Conservation (phyloP, 1,140 invertebrate species). For the Leptonema lineaticorne region DNA sequence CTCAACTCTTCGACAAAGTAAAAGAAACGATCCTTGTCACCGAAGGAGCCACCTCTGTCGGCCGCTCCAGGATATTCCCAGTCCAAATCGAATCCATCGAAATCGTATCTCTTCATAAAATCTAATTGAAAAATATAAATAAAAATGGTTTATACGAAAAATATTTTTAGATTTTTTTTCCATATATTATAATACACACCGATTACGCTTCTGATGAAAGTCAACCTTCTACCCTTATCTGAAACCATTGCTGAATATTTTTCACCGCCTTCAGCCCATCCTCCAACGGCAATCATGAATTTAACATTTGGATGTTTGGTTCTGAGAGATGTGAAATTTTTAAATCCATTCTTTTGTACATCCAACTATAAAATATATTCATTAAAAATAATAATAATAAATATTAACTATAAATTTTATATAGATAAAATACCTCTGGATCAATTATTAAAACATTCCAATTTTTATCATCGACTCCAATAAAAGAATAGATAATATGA, state of each 20-base stretch:
- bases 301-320: conserved; percentile 73
- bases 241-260: conserved; percentile 82
- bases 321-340: conserved; percentile 77
- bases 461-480: conserved; percentile 76
- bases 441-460: conserved; percentile 80
- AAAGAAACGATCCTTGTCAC: conserved; percentile 82
- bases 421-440: conserved; percentile 62
- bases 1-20: conserved; percentile 80
- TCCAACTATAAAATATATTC: conserved; percentile 67
- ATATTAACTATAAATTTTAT: background rate
- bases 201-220: conserved; percentile 75
- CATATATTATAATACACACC: conserved; percentile 54
- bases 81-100: conserved; percentile 82
- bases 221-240: conserved; percentile 63
- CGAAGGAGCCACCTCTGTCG: conserved; percentile 78
- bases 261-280: conserved; percentile 83
- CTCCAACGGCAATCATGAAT: conserved; percentile 78
- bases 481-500: conserved; percentile 88
- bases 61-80: conserved; percentile 87
- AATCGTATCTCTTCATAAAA: conserved; percentile 74
- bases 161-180: background rate
- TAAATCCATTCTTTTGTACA: conserved; percentile 73
- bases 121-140: conserved; percentile 48
- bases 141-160: conserved; percentile 4
- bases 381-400: background rate